phyloP scores from a whole-genome alignment of 2,888 invertebrate species.

The Protonemura montana region DNA sequence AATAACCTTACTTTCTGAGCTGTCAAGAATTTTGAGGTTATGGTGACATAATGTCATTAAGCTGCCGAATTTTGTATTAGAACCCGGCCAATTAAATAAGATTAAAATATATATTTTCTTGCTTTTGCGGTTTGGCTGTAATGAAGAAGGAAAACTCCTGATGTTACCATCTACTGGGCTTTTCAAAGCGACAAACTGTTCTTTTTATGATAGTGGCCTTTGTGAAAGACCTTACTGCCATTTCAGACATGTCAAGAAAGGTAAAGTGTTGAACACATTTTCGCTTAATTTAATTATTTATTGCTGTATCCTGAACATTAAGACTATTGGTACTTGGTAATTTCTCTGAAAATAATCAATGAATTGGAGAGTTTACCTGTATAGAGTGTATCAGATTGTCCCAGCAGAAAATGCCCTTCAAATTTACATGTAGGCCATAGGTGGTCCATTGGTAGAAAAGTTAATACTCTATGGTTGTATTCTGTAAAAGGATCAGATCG shows the following conservation, averaged over 20 bases:
- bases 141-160: slow-evolving; percentile 52
- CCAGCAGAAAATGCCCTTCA: too few relatives aligned
- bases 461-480: too few relatives aligned
- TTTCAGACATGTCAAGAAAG: slow-evolving; percentile 84
- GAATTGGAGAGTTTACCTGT: too few relatives aligned
- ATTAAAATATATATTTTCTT: background rate
- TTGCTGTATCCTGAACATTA: background rate
- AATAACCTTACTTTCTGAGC: background rate
- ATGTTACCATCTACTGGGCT: slow-evolving; percentile 93
- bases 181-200: slow-evolving; percentile 86
- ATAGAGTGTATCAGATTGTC: too few relatives aligned
- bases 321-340: too few relatives aligned
- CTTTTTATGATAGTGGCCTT: slow-evolving; percentile 79
- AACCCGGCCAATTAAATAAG: background rate
- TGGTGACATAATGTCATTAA: background rate
- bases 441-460: too few relatives aligned
- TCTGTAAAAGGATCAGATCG: too few relatives aligned
- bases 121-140: background rate
- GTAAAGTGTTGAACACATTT: slow-evolving; percentile 56
- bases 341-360: too few relatives aligned
- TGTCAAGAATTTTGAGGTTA: background rate
- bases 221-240: slow-evolving; percentile 93
- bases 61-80: background rate
- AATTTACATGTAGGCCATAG: too few relatives aligned
- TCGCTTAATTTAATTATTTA: background rate